Conservation (phyloP, 1,140 invertebrate genomes). For the Drosophila bipectinata region DNA sequence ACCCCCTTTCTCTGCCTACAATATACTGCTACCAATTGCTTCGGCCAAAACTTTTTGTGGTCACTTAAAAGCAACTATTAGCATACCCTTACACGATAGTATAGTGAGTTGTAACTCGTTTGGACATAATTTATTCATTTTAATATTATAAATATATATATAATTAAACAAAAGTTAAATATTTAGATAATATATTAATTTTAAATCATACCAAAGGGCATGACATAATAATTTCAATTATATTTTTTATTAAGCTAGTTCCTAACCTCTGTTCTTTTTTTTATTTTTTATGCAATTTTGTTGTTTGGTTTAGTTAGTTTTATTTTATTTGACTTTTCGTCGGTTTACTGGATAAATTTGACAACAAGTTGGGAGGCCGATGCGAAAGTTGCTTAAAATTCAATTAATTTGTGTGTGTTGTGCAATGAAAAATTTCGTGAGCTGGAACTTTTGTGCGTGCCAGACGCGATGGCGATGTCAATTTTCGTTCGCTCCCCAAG, state of each 20-base stretch:
- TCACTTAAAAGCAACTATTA: constrained; percentile 13
- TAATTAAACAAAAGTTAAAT: too few species aligned
- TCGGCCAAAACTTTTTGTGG: constrained; percentile 37
- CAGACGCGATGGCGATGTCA: constrained; percentile 35
- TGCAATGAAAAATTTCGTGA: constrained; percentile 64
- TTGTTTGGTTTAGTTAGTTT: not conserved
- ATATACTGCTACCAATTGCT: constrained; percentile 12
- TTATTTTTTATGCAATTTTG: constrained; percentile 5
- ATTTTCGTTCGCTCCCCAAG: constrained; percentile 12
- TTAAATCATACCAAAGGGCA: not conserved
- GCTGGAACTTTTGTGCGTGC: constrained; percentile 66
- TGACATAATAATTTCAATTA: not conserved
- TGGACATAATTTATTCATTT: not conserved
- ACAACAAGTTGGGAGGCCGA: constrained; percentile 52
- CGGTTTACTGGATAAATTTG: constrained; percentile 62
- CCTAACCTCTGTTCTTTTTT: not conserved
- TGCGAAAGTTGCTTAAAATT: constrained; percentile 75
- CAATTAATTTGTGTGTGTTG: constrained; percentile 75
- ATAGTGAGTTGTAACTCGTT: not conserved
- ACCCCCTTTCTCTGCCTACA: not conserved
- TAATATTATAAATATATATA: too few species aligned
- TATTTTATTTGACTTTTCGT: constrained; percentile 14
- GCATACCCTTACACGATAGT: constrained; percentile 35
- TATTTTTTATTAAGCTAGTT: not conserved
- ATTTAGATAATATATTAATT: too few species aligned